Conservation (phyloP, 2,888 invertebrate species). For the Drosophila kuntzei region DNA sequence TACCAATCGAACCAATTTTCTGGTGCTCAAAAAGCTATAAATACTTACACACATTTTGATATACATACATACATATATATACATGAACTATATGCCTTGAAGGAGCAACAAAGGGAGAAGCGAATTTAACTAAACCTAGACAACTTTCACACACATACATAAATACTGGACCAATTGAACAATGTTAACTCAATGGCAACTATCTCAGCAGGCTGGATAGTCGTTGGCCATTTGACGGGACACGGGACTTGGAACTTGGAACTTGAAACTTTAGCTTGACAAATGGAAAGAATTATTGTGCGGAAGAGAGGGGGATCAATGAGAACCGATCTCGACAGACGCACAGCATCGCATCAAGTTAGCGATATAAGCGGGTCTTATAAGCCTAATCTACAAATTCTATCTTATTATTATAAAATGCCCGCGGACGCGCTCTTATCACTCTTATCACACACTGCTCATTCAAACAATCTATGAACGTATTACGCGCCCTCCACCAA, state of each 20-base stretch:
- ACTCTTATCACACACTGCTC: conserved; percentile 36
- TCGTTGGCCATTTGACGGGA: conserved; percentile 20
- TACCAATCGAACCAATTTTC: conserved; percentile 62
- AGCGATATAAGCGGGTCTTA: conserved; percentile 85
- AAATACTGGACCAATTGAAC: conserved; percentile 41
- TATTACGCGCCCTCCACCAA: conserved; percentile 25
- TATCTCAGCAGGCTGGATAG: conserved; percentile 83
- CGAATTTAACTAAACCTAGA: conserved; percentile 69
- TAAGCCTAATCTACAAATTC: conserved; percentile 72
- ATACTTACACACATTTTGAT: conserved; percentile 4
- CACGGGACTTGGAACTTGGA: conserved; percentile 22
- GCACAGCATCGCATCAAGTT: conserved; percentile 70
- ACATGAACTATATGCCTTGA: conserved; percentile 34
- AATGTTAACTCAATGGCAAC: conserved; percentile 37
- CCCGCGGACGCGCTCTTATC: conserved; percentile 50
- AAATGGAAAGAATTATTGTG: conserved; percentile 37
- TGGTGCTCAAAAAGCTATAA: conserved; percentile 69
- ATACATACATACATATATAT: not conserved
- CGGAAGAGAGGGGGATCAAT: conserved; percentile 18
- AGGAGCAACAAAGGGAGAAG: conserved; percentile 39
- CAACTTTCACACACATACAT: conserved; percentile 26
- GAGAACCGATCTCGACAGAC: conserved; percentile 18
- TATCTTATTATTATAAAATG: conserved; percentile 33
- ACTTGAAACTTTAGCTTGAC: conserved; percentile 48
- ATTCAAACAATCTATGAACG: conserved; percentile 31